Base-by-base conservation (phyloP, 2,888 invertebrate species). In the Melieria omissa region DNA sequence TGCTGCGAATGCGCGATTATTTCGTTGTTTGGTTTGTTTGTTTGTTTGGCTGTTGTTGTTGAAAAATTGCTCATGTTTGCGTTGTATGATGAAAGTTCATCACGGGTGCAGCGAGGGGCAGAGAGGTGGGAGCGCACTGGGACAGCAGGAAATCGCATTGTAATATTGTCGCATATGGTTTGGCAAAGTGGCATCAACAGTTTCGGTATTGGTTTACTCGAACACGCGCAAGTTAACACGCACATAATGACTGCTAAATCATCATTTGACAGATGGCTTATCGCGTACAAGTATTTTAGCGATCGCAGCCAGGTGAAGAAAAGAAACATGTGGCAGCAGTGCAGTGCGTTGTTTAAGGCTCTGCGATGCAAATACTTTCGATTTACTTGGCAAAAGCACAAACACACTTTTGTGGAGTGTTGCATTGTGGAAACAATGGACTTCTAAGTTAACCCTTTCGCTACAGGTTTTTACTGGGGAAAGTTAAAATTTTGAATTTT, bases 221-320 rank as follows among this genome's bases (percentile, higher is more conserved):
- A 29, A 29, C 57, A 57, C 16, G 16, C 14, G 54, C 60, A 29
- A 29, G 29, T 63, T 63, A 73, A 66, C 73, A 73, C 70, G 73
- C 55, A 66, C 62, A 70, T 73, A 73, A 73, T 73, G 73, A 73
- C 63, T 61, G 73, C 63, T 73, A 73, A 73, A 73, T 73, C 70
- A 73, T 70, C 55, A 57, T 49, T 63, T 71, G 71, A 60, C 66
- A 71, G 66, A 62, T 66, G 71, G 67, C 42, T 62, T 69, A 42
- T 52, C 49, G 41, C 41, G 47, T 29, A 29, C 29, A 29, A 29
- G 29, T 29, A 29, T 29, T 29, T 29, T 29, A 29, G 29, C 29
- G 29, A 29, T 29, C 29, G 29, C 29, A 29, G 29, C 29, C 29
- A 2, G 29, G 29, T 29, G 29, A 29, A 29, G 29, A 29, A 29